Conservation (phyloP, 2,113 vertebrate genomes). For the Xiphophorus hellerii region DNA sequence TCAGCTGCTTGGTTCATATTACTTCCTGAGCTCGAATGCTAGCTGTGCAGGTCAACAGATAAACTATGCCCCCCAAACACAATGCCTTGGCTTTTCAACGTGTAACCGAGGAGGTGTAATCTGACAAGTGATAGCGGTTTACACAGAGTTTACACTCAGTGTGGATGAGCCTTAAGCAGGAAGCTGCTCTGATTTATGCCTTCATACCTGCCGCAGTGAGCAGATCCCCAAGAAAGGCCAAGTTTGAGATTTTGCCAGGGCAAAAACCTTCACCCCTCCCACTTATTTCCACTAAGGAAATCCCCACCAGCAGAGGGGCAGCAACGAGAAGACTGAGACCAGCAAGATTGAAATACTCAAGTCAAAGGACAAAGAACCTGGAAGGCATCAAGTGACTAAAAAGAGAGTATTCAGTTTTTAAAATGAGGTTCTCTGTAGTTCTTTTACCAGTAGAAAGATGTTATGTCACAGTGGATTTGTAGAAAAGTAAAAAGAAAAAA, state of each 20-base stretch:
- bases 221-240: slow-evolving; percentile 1
- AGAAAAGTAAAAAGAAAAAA: too few relatives aligned
- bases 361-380: slow-evolving; percentile 21
- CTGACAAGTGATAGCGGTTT: slow-evolving; percentile 36
- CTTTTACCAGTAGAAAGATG: too few relatives aligned
- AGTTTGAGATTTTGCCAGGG: slow-evolving; percentile 24
- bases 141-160: slow-evolving; percentile 38
- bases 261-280: slow-evolving; percentile 13
- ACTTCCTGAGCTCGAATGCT: slow-evolving; percentile 58
- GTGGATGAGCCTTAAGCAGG: slow-evolving; percentile 8
- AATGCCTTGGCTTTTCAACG: slow-evolving; percentile 58
- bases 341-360: slow-evolving; percentile 11
- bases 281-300: slow-evolving; percentile 21
- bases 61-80: slow-evolving; percentile 55
- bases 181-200: slow-evolving; percentile 34
- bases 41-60: slow-evolving; percentile 52
- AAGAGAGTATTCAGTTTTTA: neutral
- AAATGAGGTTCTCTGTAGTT: neutral
- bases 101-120: slow-evolving; percentile 18
- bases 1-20: slow-evolving; percentile 66
- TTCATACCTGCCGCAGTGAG: slow-evolving; percentile 8
- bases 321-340: slow-evolving; percentile 17
- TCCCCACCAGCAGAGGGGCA: slow-evolving; percentile 12
- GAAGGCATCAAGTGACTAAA: neutral
- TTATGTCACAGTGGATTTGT: too few relatives aligned